Conservation (phyloP, 2,113 vertebrate species). For the Passer domesticus region DNA sequence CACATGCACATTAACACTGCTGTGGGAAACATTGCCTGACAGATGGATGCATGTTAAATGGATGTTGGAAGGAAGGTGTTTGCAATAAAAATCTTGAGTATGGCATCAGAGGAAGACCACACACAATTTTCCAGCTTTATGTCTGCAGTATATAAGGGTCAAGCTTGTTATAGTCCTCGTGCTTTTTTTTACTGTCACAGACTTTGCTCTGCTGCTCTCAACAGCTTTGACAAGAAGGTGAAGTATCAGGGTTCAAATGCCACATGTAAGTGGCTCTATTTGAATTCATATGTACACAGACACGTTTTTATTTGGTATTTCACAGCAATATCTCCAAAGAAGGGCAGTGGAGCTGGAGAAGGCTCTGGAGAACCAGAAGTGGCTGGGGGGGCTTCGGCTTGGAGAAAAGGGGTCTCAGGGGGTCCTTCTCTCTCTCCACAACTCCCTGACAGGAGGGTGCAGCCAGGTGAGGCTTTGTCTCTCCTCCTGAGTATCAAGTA, state of each 20-base stretch:
- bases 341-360: not conserved
- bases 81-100: constrained; percentile 58
- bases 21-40: constrained; percentile 47
- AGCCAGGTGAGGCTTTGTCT: too few species aligned
- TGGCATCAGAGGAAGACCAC: constrained; percentile 63
- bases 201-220: not conserved
- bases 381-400: not conserved
- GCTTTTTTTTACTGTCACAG: not conserved
- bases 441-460: not conserved
- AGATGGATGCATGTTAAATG: constrained; percentile 58
- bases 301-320: accelerated
- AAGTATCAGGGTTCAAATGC: not conserved
- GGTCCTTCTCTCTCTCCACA: accelerated
- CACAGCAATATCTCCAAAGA: not conserved
- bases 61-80: constrained; percentile 65
- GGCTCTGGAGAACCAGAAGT: not conserved
- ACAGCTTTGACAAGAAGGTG: not conserved
- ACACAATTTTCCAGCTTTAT: constrained; percentile 33
- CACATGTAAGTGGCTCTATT: not conserved
- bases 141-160: not conserved
- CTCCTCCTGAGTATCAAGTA: not conserved
- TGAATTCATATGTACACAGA: not conserved
- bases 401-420: not conserved
- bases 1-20: constrained; percentile 53
- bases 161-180: not conserved